Conservation (phyloP, 2,888 invertebrate species). For the Acanthosepion pharaonis region DNA sequence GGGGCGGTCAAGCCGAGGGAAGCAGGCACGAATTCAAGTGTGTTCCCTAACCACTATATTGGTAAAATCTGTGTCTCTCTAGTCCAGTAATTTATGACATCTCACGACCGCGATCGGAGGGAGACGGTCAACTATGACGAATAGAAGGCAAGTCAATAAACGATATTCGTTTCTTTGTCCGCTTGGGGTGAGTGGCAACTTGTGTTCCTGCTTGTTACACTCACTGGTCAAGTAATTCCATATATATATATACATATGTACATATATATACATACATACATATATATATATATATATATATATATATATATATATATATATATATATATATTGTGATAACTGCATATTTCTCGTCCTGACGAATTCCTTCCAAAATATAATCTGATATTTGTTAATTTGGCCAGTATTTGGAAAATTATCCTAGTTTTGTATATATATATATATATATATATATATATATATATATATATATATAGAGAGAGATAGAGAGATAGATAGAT, state of each 20-base stretch:
- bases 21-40: neutral
- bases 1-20: neutral
- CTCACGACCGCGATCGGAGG: neutral
- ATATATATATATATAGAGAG: neutral
- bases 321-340: too few species aligned
- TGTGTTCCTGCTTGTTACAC: too few species aligned
- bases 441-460: neutral
- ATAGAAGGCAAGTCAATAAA: neutral
- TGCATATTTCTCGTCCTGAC: too few species aligned
- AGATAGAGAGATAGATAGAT: too few species aligned
- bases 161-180: neutral
- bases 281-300: neutral
- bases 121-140: neutral
- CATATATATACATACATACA: neutral
- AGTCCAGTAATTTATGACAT: neutral
- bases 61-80: neutral
- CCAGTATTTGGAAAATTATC: too few species aligned
- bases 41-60: neutral
- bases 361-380: too few species aligned
- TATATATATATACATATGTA: neutral
- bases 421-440: too few species aligned
- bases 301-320: too few species aligned
- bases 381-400: too few species aligned
- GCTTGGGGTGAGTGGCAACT: neutral
- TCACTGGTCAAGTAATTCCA: neutral